Evolutionary conservation across 2,797 vertebrate genomes (phyloP), one percentile per base, ranked within the genome.

Genomic region (Siniperca scherzeri): DNA sequence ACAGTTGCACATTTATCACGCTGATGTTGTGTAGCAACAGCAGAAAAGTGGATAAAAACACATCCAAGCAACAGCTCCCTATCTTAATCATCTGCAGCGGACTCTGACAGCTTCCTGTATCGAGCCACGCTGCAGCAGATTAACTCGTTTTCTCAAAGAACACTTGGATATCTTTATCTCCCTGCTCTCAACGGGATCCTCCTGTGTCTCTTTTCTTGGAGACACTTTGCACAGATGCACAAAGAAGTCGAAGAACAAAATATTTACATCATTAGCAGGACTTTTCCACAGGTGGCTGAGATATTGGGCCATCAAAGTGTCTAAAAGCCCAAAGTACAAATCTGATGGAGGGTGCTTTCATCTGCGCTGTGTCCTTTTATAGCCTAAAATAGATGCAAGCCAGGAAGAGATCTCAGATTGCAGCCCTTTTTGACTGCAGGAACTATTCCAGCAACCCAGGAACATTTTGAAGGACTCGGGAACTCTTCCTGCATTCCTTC

Each of bases 131-230:
- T 44, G 62, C 40, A 14, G 59, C 12, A 40, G 76, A 91, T 87
- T 87, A 83, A 73, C 68, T 60, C 1, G 13, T 77, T 78, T 74
- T 83, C 76, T 57, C 64, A 46, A 36, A 70, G 48, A 82, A 73
- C 77, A 9, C 67, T 77, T 22, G 36, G 70, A 77, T 81, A 48
- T 80, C 82, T 88, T 60, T 84, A 81, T 88, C 83, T 70, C 25
- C 9, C 38, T 1, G 2, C 55, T 78, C 74, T 73, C 57, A 30
- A 61, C 19, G 3, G 81, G 66, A 30, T 78, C 38, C 42, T 55
- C 42, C 14, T 8, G 4, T 38, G 52, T 55, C 50, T 61, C 50
- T 70, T 38, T 48, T 36, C 8, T 33, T 10, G 1, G 17, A 78
- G 62, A 75, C 38, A 27, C 7, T 21, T 80, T 70, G n/a, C 11